phyloP scores from a whole-genome alignment of 1,140 invertebrate genomes.

The Aphidius gifuensis region DNA sequence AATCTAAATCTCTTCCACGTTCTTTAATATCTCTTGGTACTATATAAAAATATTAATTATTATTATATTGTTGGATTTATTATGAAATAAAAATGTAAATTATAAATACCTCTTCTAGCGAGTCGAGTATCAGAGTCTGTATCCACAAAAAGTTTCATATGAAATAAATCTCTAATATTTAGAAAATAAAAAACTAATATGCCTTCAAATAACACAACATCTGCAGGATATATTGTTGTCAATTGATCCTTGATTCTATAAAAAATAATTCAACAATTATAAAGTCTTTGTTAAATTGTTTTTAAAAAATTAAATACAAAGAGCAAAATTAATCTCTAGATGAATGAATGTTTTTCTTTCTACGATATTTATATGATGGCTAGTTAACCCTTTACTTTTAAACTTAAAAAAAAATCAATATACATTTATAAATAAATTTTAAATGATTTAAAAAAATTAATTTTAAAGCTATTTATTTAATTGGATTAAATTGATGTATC shows the following conservation, averaged over 20 bases:
- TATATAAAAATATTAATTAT: constrained; percentile 41
- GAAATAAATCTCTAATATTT: constrained; percentile 90
- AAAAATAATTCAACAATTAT: constrained; percentile 20
- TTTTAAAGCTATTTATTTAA: too few relatives aligned
- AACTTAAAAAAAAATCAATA: not conserved
- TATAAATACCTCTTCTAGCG: constrained; percentile 78
- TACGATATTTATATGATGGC: too few relatives aligned
- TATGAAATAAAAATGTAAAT: constrained; percentile 22
- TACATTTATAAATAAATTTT: too few relatives aligned
- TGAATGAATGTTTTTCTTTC: too few relatives aligned
- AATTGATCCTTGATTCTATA: constrained; percentile 68
- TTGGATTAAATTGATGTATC: too few relatives aligned
- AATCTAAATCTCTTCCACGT: constrained; percentile 87
- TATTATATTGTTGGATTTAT: not conserved
- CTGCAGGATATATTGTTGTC: constrained; percentile 90
- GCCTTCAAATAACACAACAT: constrained; percentile 97
- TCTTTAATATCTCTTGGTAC: constrained; percentile 94
- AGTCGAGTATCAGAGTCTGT: constrained; percentile 97
- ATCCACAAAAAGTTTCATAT: constrained; percentile 99
- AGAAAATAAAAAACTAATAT: constrained; percentile 98
- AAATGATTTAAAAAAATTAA: too few relatives aligned
- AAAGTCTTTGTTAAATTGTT: too few relatives aligned
- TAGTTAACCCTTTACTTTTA: too few relatives aligned
- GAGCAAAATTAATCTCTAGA: too few relatives aligned
- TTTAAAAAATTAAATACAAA: not conserved